Percentiles rank a stretch among this genome's conserved stretches.
phyloP scores from a whole-genome alignment of 2,797 vertebrate genomes.

The Girardinus metallicus region DNA sequence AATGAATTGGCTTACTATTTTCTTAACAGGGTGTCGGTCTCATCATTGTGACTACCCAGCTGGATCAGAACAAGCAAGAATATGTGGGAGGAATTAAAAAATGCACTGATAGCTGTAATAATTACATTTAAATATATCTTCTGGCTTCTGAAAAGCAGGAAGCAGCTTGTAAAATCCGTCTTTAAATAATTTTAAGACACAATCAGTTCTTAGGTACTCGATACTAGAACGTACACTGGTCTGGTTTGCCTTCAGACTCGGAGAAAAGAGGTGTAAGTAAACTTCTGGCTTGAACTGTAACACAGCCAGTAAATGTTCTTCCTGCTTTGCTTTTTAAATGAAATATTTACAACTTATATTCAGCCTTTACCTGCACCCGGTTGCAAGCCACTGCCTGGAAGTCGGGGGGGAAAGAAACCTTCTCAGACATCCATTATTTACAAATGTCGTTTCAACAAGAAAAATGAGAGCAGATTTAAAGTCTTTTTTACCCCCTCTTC shows the following conservation, averaged over 20 bases:
- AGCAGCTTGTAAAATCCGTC: background rate
- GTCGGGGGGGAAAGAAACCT: background rate
- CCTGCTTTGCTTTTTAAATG: constrained; percentile 13
- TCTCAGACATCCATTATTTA: background rate
- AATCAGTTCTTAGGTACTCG: background rate
- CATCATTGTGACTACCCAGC: constrained; percentile 16
- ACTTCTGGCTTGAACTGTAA: background rate
- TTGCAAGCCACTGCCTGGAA: background rate
- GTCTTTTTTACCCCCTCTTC: no score
- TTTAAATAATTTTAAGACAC: background rate
- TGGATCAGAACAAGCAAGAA: constrained; percentile 23
- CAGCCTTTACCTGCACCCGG: background rate
- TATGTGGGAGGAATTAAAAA: constrained; percentile 13
- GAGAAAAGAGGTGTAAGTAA: background rate
- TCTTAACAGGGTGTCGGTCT: constrained; percentile 11
- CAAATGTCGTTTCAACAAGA: background rate
- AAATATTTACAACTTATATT: constrained; percentile 19
- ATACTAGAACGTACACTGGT: no score
- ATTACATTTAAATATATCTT: constrained; percentile 17
- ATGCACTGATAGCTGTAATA: constrained; percentile 8
- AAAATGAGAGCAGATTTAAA: background rate
- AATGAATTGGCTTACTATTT: constrained; percentile 29
- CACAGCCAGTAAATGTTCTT: background rate
- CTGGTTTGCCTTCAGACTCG: background rate
- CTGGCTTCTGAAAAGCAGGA: background rate